Percentiles rank a stretch among this genome's conserved stretches.
Evolutionary conservation across 2,797 vertebrate species (phyloP).

Genomic region (Semaprochilodus insignis): DNA sequence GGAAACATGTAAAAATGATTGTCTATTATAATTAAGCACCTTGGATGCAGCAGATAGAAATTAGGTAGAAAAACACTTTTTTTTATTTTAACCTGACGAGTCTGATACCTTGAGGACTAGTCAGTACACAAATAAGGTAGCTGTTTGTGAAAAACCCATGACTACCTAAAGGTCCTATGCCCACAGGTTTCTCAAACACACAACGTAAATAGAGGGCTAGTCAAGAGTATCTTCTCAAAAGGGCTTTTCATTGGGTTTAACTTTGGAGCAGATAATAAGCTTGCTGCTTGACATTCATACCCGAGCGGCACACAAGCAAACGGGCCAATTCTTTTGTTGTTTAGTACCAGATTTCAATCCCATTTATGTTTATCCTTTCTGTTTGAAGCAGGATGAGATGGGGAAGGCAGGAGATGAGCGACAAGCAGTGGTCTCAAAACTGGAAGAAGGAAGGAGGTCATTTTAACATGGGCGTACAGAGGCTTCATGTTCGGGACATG

Average conservation of each 20-base stretch:
- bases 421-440: constrained; percentile 4
- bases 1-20: background rate
- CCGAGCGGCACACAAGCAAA: background rate
- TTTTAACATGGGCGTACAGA: constrained; percentile 14
- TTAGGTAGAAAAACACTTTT: background rate
- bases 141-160: background rate
- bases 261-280: background rate
- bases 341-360: background rate
- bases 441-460: background rate
- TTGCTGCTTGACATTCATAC: background rate
- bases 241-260: background rate
- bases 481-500: constrained; percentile 13
- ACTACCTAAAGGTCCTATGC: background rate
- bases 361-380: background rate
- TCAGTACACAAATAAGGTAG: background rate
- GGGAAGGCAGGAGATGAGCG: background rate
- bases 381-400: background rate
- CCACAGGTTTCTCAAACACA: constrained; percentile 27
- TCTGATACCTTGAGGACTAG: background rate
- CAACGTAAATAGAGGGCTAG: background rate
- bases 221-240: background rate
- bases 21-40: background rate
- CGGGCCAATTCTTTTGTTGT: background rate
- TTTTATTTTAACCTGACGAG: background rate
- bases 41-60: background rate